Base-by-base conservation (phyloP, 2,888 invertebrate species). In the Lycocerus yunnanus region DNA sequence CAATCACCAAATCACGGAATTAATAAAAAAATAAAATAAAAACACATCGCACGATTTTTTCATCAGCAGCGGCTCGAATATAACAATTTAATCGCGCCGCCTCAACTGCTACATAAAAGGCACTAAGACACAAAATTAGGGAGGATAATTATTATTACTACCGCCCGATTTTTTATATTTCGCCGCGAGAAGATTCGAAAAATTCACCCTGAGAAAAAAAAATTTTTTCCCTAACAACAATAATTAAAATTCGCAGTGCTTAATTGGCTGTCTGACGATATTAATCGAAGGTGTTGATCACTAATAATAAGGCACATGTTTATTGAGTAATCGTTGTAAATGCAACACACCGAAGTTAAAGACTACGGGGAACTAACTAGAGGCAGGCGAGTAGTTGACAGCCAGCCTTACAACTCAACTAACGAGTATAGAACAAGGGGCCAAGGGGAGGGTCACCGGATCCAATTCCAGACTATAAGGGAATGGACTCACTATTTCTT, bases 391-490 rank as follows among this genome's bases (percentile, higher is more conserved):
- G 81, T 83, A 85, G 86, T 85, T 87, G 87, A 87, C 87, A 87
- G 87, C 84, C 86, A 83, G 84, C 84, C 85, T 87, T 87, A 87
- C 87, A 87, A 87, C 87, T 87, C 87, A 87, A 87, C 87, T 87
- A 87, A 84, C 85, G 82, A 84, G 83, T 84, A 81, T 83, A 80
- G 84, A 82, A 83, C 84, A 84, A 83, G 84, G 84, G 84, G 77
- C 73, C 66, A 76, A 74, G 80, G 84, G 84, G 85, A 84, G 83
- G 84, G 84, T 20, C 61, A 63, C 61, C 61, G 15, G 18, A 65
- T 83, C 83, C 83, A 80, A 80, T 82, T 78, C 81, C 81, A 81
- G 82, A 82, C 83, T 82, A 82, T 81, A 80, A 83, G 83, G 83
- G 84, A 84, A 84, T 83, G 84, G 84, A 83, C 84, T 84, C 80